Conservation (phyloP, 37 sponge, comb jelly and placozoan genomes). For the Hexactinellida sp. region DNA sequence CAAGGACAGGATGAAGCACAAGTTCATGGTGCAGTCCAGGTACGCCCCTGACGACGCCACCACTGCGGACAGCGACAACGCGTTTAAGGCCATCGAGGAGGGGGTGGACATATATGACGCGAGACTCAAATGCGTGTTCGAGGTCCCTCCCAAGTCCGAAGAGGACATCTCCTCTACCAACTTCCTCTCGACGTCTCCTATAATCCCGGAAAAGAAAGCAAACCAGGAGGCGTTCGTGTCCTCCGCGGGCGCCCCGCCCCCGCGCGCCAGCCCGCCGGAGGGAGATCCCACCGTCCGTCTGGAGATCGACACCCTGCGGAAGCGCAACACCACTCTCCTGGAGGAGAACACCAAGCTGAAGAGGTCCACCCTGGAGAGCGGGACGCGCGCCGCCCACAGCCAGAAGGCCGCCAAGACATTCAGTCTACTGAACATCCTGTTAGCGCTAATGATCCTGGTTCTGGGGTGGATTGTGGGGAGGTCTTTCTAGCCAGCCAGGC, state of each 20-base stretch:
- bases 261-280: not conserved
- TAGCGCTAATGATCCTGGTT: not conserved
- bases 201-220: not conserved
- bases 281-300: not conserved
- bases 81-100: not conserved
- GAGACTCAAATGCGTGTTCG: not conserved
- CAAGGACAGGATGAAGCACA: constrained; percentile 54
- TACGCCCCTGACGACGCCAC: constrained; percentile 33
- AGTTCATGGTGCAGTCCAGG: constrained; percentile 97
- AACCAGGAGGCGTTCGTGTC: not conserved
- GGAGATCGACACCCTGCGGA: not conserved
- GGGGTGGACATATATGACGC: not conserved
- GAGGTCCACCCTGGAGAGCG: not conserved
- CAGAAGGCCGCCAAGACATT: not conserved
- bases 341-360: not conserved
- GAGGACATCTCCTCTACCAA: not conserved
- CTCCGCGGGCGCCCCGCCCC: not conserved
- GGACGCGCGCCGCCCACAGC: not conserved
- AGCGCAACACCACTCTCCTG: not conserved
- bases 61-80: constrained; percentile 13
- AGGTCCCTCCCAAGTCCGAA: not conserved
- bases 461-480: not conserved
- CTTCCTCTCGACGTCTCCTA: not conserved
- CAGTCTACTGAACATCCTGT: not conserved
- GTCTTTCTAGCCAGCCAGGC: not conserved